These are phyloP conservation scores for Crocidura indochinensis DNA, from an alignment of 2,797 vertebrate genomes.

Conservation along the genomic window DNA sequence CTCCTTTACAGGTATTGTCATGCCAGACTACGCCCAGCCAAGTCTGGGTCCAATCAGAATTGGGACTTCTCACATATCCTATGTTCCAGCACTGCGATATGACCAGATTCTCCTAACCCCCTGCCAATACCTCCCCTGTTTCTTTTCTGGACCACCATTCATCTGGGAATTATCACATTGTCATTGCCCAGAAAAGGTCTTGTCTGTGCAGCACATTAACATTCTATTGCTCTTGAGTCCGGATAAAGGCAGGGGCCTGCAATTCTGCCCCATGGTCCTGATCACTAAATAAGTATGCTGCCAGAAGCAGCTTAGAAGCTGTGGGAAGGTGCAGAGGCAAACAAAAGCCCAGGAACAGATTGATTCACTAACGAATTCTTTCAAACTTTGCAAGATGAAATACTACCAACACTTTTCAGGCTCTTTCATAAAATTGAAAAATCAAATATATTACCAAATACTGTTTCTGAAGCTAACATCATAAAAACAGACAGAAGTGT, in stretches of 20 bases:
- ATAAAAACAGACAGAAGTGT: too few relatives aligned
- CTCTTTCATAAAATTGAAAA: too few relatives aligned
- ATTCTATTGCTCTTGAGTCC: conserved; percentile 69
- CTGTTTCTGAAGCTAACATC: too few relatives aligned
- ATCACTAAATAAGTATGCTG: conserved; percentile 66
- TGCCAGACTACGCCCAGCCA: conserved; percentile 69
- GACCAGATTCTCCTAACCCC: neutral
- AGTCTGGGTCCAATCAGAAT: conserved; percentile 5
- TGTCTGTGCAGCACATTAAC: conserved; percentile 69
- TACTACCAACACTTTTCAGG: too few relatives aligned
- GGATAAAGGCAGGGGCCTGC: conserved; percentile 34
- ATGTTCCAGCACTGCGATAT: conserved; percentile 48
- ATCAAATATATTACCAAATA: too few relatives aligned
- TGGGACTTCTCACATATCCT: conserved; percentile 59
- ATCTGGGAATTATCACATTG: neutral
- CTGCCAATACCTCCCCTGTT: conserved; percentile 53
- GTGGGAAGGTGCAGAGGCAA: conserved; percentile 79
- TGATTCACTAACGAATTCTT: too few relatives aligned
- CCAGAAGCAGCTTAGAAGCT: conserved; percentile 60
- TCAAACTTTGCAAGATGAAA: too few relatives aligned
- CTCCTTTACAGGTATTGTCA: conserved; percentile 81
- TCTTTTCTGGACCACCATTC: conserved; percentile 45
- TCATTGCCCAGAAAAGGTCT: conserved; percentile 67
- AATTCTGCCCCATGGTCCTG: conserved; percentile 59
- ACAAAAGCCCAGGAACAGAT: too few relatives aligned